These are phyloP conservation scores for Notodonta dromedarius DNA, from an alignment of 2,888 invertebrate genomes.

Conservation along the genomic window DNA sequence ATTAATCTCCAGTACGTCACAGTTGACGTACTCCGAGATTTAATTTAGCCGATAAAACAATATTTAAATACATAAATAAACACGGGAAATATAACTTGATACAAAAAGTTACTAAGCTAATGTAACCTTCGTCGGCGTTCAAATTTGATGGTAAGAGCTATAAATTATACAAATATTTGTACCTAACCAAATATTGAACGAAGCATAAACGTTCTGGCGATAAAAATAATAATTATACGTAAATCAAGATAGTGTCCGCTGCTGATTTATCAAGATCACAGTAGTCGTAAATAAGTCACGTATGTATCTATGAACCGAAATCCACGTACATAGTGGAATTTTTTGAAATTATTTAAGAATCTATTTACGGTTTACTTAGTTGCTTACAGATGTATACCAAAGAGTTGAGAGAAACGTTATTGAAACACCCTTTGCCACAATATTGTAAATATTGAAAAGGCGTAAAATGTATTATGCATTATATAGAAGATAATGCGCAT, in stretches of 20 bases:
- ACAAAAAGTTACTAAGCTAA: constrained; percentile 20
- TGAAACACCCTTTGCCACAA: constrained; percentile 1
- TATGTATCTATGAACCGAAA: constrained; percentile 45
- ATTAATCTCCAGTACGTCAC: constrained; percentile 10
- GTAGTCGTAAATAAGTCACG: constrained; percentile 71
- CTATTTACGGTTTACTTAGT: constrained; percentile 14
- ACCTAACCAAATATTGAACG: constrained; percentile 27
- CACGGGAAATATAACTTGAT: constrained; percentile 16
- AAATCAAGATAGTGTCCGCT: constrained; percentile 61
- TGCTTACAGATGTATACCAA: neutral
- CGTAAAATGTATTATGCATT: too few relatives aligned
- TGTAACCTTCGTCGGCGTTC: constrained; percentile 21
- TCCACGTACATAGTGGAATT: constrained; percentile 45
- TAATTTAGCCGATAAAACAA: constrained; percentile 14
- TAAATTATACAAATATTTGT: constrained; percentile 48
- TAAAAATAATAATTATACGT: constrained; percentile 47
- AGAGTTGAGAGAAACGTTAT: neutral
- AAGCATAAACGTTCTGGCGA: constrained; percentile 43
- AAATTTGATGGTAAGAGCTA: constrained; percentile 29
- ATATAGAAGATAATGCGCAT: neutral
- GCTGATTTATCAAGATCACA: constrained; percentile 68
- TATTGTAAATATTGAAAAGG: neutral
- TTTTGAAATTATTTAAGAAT: constrained; percentile 37
- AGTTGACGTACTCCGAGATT: constrained; percentile 9
- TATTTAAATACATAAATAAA: constrained; percentile 14